Percentiles rank a stretch among this genome's conserved stretches.
phyloP scores from a whole-genome alignment of 2,797 vertebrate species.

The Knipowitschia caucasica region DNA sequence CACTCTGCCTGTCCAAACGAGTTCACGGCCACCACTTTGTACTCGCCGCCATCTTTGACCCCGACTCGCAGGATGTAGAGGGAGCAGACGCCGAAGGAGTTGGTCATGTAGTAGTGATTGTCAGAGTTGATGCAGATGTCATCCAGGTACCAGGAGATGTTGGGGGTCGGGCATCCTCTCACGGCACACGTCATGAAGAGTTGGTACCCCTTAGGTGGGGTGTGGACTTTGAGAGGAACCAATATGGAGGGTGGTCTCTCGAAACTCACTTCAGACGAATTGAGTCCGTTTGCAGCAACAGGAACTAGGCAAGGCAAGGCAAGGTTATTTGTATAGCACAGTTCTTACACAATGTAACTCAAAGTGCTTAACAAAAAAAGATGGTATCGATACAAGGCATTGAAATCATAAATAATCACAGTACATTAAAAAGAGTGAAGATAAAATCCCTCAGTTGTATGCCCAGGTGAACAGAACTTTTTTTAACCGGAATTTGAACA shows the following conservation, averaged over 20 bases:
- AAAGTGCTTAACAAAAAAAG: too few relatives aligned
- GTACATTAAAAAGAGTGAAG: too few relatives aligned
- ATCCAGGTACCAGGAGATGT: slow-evolving; percentile 83
- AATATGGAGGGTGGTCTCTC: slow-evolving; percentile 81
- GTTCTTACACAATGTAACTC: too few relatives aligned
- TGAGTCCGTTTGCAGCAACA: slow-evolving; percentile 21
- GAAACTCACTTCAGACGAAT: slow-evolving; percentile 41
- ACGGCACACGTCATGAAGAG: slow-evolving; percentile 89
- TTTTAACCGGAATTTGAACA: too few relatives aligned
- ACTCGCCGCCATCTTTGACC: slow-evolving; percentile 75
- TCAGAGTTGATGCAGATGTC: slow-evolving; percentile 75
- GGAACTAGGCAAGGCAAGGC: slow-evolving; percentile 46
- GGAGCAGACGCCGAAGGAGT: slow-evolving; percentile 84
- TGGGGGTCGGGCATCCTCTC: slow-evolving; percentile 75
- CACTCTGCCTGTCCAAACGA: slow-evolving; percentile 75
- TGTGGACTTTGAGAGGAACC: slow-evolving; percentile 81
- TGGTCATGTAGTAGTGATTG: slow-evolving; percentile 77
- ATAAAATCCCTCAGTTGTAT: too few relatives aligned
- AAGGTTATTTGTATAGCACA: too few relatives aligned
- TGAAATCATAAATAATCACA: too few relatives aligned
- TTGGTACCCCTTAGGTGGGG: slow-evolving; percentile 79
- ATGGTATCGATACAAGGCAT: too few relatives aligned
- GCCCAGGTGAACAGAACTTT: too few relatives aligned
- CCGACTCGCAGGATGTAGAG: slow-evolving; percentile 77
- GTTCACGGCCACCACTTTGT: slow-evolving; percentile 82